phyloP scores from a whole-genome alignment of 2,113 vertebrate species.

The Mustelus asterias region DNA sequence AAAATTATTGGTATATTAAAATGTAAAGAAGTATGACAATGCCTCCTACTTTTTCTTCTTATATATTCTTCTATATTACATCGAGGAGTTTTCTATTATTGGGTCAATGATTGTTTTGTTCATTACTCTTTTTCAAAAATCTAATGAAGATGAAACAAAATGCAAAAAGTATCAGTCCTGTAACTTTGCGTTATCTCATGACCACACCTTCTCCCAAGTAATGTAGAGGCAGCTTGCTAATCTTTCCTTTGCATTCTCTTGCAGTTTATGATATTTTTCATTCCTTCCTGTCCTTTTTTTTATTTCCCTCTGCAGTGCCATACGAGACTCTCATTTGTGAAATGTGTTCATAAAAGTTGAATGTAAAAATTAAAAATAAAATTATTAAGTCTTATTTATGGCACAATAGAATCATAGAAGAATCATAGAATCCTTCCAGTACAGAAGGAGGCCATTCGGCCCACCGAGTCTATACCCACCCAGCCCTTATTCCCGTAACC shows the following conservation, averaged over 20 bases:
- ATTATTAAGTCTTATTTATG: neutral
- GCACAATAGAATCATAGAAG: neutral
- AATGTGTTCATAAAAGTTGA: neutral
- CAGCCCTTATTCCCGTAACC: no score
- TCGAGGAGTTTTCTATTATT: neutral
- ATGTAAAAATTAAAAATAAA: slow-evolving; percentile 6
- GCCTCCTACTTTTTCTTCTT: neutral
- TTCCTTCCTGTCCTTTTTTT: neutral
- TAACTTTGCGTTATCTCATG: neutral
- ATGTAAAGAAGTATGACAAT: neutral
- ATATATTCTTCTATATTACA: neutral
- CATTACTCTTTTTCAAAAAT: neutral
- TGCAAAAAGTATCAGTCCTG: neutral
- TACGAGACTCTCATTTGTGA: neutral
- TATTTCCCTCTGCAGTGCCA: neutral
- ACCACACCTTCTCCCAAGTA: neutral
- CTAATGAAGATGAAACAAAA: neutral
- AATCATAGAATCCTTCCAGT: no score
- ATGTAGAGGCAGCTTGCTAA: neutral
- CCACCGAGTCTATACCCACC: no score
- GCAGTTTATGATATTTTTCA: neutral
- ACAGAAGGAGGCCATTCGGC: no score
- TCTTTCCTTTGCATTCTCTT: neutral
- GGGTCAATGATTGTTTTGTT: neutral
- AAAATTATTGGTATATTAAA: neutral